These are phyloP conservation scores for Mobula hypostoma DNA, from an alignment of 2,113 vertebrate genomes.

Conservation along the genomic window DNA sequence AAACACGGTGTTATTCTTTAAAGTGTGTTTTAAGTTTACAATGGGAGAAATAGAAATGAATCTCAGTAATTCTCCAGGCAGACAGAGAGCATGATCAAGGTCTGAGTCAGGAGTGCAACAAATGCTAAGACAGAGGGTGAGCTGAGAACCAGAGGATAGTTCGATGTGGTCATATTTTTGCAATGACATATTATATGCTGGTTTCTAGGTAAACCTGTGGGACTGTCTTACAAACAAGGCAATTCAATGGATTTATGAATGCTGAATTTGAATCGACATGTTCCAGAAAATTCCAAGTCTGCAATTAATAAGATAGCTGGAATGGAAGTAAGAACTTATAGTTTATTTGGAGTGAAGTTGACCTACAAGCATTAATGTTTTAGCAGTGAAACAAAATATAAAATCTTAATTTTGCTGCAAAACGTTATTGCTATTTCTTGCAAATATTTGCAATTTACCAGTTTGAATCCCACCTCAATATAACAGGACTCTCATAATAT, in stretches of 20 bases:
- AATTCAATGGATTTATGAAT: background rate
- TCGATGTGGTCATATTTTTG: background rate
- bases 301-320: background rate
- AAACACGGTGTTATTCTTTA: background rate
- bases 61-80: background rate
- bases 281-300: background rate
- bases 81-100: background rate
- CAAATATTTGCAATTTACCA: background rate
- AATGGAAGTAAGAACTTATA: background rate
- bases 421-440: background rate
- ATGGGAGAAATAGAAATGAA: background rate
- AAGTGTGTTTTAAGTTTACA: background rate
- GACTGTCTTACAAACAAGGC: background rate
- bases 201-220: background rate
- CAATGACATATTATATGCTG: background rate
- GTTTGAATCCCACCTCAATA: slow-evolving; percentile 4
- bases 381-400: background rate
- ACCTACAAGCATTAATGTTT: background rate
- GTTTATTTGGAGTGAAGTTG: background rate
- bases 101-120: background rate
- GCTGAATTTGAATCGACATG: background rate
- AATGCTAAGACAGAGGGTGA: background rate
- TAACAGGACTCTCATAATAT: background rate
- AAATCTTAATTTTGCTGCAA: background rate
- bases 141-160: background rate